Conservation (phyloP, 2,113 vertebrate genomes). For the Tragelaphus buxtoni region DNA sequence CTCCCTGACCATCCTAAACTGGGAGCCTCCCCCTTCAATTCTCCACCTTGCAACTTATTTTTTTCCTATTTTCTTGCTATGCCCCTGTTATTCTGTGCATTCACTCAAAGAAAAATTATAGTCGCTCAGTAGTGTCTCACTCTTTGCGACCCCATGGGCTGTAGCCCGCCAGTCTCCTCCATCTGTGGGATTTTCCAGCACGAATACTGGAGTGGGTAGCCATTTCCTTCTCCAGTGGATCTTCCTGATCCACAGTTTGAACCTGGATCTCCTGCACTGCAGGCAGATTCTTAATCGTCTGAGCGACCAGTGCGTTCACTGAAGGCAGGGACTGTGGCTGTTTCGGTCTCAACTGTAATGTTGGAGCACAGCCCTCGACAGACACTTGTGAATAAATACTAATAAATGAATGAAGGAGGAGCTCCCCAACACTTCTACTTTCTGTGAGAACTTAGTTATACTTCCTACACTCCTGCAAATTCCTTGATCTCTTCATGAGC, state of each 20-base stretch:
- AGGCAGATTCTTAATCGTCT: not conserved
- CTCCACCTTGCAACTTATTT: not conserved
- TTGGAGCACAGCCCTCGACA: not conserved
- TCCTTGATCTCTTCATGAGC: not conserved
- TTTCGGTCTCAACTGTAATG: not conserved
- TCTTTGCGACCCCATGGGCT: rapidly evolving
- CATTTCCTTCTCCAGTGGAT: not conserved
- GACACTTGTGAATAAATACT: not conserved
- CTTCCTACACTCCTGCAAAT: not conserved
- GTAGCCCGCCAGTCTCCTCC: not conserved
- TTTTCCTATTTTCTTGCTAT: not conserved
- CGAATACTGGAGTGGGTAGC: not conserved
- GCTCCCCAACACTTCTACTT: not conserved
- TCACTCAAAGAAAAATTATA: not conserved
- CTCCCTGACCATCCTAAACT: not conserved
- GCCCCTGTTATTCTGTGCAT: not conserved
- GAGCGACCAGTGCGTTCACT: not conserved
- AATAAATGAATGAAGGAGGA: not conserved
- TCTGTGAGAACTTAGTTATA: not conserved
- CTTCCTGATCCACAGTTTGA: not conserved
- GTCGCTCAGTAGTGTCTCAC: not conserved
- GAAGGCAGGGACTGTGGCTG: not conserved
- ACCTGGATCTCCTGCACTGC: not conserved
- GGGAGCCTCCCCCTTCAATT: not conserved
- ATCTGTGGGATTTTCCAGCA: not conserved